Conservation (phyloP, 2,888 invertebrate species). For the Cataglyphis rosenhaueri region DNA sequence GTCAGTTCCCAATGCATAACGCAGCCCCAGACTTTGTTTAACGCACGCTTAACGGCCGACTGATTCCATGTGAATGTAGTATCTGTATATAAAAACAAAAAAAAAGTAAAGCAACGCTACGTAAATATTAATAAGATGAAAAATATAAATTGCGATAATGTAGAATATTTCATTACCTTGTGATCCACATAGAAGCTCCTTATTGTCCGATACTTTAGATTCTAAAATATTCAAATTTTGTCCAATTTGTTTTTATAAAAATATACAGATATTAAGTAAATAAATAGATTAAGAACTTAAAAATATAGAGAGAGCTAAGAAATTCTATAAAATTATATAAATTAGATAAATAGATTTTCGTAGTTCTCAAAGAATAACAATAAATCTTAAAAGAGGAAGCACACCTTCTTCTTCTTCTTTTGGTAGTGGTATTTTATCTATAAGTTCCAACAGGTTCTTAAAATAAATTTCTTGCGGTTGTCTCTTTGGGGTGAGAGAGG, state of each 20-base stretch:
- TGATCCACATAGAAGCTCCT: conserved; percentile 79
- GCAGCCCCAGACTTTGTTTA: conserved; percentile 92
- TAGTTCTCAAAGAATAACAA: background rate
- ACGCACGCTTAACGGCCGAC: conserved; percentile 86
- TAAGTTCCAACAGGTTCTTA: conserved; percentile 89
- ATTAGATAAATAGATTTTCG: no score
- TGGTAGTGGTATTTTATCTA: conserved; percentile 87
- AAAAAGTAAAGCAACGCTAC: conserved; percentile 22
- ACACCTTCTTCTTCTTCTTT: conserved; percentile 85
- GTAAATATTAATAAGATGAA: background rate
- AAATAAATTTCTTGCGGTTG: conserved; percentile 87
- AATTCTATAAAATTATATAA: background rate
- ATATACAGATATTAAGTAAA: conserved; percentile 31
- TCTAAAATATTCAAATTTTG: conserved; percentile 66
- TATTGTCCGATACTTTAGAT: conserved; percentile 70
- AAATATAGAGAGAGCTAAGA: background rate
- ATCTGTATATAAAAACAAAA: conserved; percentile 26
- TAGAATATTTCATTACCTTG: conserved; percentile 71
- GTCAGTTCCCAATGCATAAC: conserved; percentile 92
- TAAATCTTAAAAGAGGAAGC: background rate
- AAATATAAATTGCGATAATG: background rate
- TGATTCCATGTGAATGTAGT: conserved; percentile 88
- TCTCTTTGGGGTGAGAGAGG: conserved; percentile 87
- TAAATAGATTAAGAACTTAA: background rate
- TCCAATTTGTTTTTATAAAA: background rate